Percentiles rank a stretch among this genome's conserved stretches.
Evolutionary conservation across 2,113 vertebrate species (phyloP).

Genomic region (Oenanthe oenanthe): DNA sequence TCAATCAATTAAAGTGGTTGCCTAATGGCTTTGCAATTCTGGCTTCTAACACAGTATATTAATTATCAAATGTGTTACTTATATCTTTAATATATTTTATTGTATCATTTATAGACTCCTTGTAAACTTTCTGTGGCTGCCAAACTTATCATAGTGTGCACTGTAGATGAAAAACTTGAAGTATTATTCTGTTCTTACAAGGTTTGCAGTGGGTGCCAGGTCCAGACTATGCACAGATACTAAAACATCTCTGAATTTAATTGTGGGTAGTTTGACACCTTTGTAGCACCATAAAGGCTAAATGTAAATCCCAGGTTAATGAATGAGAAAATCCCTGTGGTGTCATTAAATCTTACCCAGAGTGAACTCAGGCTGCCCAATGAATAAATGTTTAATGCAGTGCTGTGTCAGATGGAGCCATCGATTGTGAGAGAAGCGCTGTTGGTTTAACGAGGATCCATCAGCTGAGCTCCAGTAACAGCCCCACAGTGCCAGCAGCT

Average conservation of each 20-base stretch:
- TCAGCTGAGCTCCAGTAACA: not conserved
- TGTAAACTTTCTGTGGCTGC: not conserved
- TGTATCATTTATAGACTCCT: not conserved
- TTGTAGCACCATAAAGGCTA: not conserved
- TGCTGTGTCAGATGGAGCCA: not conserved
- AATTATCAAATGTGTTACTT: not conserved
- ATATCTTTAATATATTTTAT: not conserved
- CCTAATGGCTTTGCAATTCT: not conserved
- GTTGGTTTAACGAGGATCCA: not conserved
- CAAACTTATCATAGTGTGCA: not conserved
- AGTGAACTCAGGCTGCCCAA: not conserved
- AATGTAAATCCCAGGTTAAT: slow-evolving; percentile 26
- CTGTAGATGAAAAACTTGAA: not conserved
- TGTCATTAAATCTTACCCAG: slow-evolving; percentile 16
- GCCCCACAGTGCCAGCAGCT: not conserved
- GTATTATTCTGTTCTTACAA: not conserved
- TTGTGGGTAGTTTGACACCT: not conserved
- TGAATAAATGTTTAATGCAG: slow-evolving; percentile 57
- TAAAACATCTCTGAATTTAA: not conserved
- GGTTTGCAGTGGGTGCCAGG: not conserved
- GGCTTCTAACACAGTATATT: not conserved
- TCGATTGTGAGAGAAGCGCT: not conserved
- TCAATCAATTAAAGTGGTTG: not conserved
- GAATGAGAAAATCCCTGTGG: slow-evolving; percentile 25
- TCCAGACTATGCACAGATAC: not conserved